Percentiles rank a stretch among this genome's conserved stretches.
phyloP scores from a whole-genome alignment of 1,140 invertebrate species.

The Formica exsecta region DNA sequence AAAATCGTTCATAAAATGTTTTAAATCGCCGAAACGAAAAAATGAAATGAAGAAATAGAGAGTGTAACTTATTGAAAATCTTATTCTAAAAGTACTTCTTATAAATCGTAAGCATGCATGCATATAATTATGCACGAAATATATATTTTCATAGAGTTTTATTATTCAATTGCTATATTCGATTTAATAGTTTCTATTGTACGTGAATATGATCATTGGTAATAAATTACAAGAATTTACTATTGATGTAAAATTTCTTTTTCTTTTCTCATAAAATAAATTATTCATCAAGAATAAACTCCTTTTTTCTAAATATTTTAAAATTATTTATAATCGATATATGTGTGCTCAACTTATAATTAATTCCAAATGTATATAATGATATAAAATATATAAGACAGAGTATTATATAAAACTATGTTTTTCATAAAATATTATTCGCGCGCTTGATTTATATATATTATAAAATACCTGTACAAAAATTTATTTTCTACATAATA shows the following conservation, averaged over 20 bases:
- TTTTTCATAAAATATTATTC: neutral
- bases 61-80: neutral
- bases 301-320: neutral
- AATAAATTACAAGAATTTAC: neutral
- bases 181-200: too few species aligned
- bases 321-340: constrained; percentile 9
- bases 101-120: constrained; percentile 13
- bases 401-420: constrained; percentile 7
- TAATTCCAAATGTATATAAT: neutral
- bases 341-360: neutral
- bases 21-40: too few species aligned
- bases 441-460: neutral
- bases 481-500: constrained; percentile 10
- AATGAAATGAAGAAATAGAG: neutral
- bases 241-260: neutral
- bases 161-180: too few species aligned
- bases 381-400: neutral
- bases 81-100: neutral
- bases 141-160: constrained; percentile 5
- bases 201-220: neutral
- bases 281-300: neutral
- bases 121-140: neutral
- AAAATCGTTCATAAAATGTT: constrained; percentile 24
- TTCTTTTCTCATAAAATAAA: neutral
- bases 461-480: constrained; percentile 31